Evolutionary conservation across 2,113 vertebrate species (phyloP).

Genomic region (Thoracochromis brauschi): DNA sequence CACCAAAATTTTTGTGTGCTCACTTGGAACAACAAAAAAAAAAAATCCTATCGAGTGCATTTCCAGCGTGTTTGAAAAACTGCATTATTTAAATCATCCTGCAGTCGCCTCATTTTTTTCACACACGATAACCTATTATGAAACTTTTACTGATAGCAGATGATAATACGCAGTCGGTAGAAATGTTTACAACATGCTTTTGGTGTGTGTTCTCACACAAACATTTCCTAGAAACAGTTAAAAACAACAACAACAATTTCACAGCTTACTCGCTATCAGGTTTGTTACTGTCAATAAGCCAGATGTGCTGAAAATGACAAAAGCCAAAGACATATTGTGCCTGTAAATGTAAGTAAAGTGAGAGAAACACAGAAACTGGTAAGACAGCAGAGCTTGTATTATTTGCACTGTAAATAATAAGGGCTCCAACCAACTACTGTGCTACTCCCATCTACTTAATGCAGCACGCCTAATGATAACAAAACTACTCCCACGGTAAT

Average conservation of each 20-base stretch:
- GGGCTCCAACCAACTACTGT: not conserved
- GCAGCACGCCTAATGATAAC: conserved; percentile 19
- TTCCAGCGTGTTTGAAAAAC: not conserved
- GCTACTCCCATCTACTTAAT: not conserved
- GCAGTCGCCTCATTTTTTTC: not conserved
- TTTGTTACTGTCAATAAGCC: not conserved
- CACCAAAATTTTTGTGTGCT: not conserved
- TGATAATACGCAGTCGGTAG: not conserved
- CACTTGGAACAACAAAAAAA: not conserved
- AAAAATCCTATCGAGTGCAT: not conserved
- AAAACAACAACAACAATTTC: not conserved
- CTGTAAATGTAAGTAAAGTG: not conserved
- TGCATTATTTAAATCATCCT: not conserved
- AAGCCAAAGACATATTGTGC: not conserved
- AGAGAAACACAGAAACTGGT: not conserved
- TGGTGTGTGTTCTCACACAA: not conserved
- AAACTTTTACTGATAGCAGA: not conserved
- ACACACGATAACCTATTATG: not conserved
- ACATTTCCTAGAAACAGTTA: not conserved
- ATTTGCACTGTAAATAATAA: not conserved
- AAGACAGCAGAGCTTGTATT: not conserved
- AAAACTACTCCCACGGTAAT: conserved; percentile 37
- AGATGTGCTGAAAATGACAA: not conserved
- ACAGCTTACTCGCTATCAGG: not conserved
- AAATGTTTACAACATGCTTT: not conserved